A percentile compares a stretch with the other conserved stretches of the same genome.
Evolutionary conservation across 2,888 invertebrate species (phyloP).

Genomic region (Atherix ibis): DNA sequence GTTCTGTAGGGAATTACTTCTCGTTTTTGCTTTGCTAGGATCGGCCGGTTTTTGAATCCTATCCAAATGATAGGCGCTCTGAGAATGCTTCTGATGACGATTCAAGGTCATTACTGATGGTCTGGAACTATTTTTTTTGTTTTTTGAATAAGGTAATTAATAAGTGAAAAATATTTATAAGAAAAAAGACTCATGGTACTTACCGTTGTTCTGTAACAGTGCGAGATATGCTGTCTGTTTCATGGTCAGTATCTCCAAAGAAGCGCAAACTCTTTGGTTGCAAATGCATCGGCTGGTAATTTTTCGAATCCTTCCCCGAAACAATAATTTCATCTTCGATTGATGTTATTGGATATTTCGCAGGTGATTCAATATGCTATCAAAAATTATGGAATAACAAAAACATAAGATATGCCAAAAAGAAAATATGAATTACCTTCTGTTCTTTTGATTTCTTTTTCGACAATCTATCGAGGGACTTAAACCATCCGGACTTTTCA

Average conservation of each 20-base stretch:
- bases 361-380: slow-evolving; percentile 12
- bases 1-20: slow-evolving; percentile 30
- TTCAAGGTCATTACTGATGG: slow-evolving; percentile 15
- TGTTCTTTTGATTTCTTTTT: slow-evolving; percentile 43
- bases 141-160: background rate
- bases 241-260: slow-evolving; percentile 70
- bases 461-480: slow-evolving; percentile 56
- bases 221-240: slow-evolving; percentile 45
- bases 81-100: slow-evolving; percentile 27
- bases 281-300: slow-evolving; percentile 6
- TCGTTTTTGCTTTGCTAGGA: slow-evolving; percentile 16
- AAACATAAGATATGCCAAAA: too few relatives aligned
- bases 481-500: slow-evolving; percentile 58
- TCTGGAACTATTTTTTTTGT: slow-evolving; percentile 6
- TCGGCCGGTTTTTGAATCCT: slow-evolving; percentile 16
- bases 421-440: too few relatives aligned
- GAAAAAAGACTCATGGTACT: background rate
- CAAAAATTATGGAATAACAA: slow-evolving; percentile 19
- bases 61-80: slow-evolving; percentile 30
- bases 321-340: slow-evolving; percentile 14
- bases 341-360: slow-evolving; percentile 9
- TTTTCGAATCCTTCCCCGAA: slow-evolving; percentile 9
- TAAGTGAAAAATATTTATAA: slow-evolving; percentile 15
- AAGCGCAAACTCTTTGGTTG: slow-evolving; percentile 56
- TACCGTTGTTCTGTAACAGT: slow-evolving; percentile 22